Percentiles rank a stretch among this genome's conserved stretches.
These are phyloP conservation scores for Drosophila bocki DNA, from an alignment of 1,140 invertebrate species.

Conservation along the genomic window DNA sequence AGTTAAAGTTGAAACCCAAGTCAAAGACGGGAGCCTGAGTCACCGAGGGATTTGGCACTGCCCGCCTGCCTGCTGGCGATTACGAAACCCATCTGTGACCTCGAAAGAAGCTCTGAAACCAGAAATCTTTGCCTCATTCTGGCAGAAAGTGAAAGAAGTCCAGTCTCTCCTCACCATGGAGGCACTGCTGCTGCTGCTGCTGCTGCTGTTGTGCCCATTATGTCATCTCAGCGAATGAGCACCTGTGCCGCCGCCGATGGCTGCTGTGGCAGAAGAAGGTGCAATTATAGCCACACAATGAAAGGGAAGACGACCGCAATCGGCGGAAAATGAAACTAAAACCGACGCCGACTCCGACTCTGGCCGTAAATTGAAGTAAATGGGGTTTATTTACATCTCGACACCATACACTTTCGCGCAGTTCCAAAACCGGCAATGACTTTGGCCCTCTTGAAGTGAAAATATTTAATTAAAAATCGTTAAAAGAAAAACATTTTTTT, in stretches of 20 bases:
- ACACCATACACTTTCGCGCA: constrained; percentile 59
- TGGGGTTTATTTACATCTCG: constrained; percentile 70
- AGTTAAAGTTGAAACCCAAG: neutral
- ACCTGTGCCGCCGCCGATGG: constrained; percentile 21
- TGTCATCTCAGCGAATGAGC: constrained; percentile 37
- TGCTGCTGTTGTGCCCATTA: constrained; percentile 21
- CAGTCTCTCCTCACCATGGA: neutral
- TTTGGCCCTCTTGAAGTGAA: constrained; percentile 21
- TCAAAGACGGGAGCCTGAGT: constrained; percentile 4
- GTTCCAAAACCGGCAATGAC: constrained; percentile 41
- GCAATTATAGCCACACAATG: constrained; percentile 29
- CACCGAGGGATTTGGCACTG: constrained; percentile 1
- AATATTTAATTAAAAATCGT: neutral
- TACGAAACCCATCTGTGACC: constrained; percentile 35
- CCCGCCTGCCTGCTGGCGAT: neutral
- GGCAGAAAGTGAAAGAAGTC: constrained; percentile 54
- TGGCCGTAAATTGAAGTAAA: constrained; percentile 70
- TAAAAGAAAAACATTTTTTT: neutral
- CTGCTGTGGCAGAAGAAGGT: constrained; percentile 7
- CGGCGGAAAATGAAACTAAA: constrained; percentile 56
- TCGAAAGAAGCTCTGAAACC: constrained; percentile 41
- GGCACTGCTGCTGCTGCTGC: neutral
- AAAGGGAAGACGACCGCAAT: constrained; percentile 51
- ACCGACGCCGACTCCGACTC: constrained; percentile 24
- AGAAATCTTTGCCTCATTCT: constrained; percentile 37